A percentile compares a stretch with the other conserved stretches of the same genome.
phyloP scores from a whole-genome alignment of 2,113 vertebrate genomes.

The Chaetodon trifascialis region DNA sequence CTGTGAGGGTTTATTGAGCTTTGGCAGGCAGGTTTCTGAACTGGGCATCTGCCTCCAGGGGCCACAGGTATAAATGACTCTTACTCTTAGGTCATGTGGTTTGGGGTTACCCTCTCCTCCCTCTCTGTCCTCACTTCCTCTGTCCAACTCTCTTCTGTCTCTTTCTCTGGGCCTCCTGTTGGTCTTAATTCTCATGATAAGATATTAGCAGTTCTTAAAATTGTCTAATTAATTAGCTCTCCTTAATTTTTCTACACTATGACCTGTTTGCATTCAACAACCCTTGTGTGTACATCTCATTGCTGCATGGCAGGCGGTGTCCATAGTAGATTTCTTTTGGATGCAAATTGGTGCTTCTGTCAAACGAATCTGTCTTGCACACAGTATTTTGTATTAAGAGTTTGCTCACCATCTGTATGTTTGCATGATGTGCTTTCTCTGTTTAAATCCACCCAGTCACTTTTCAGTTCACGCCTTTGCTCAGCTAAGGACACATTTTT shows the following conservation, averaged over 20 bases:
- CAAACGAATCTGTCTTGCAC: background rate
- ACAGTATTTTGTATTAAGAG: background rate
- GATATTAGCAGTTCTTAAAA: background rate
- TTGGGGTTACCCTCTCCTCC: constrained; percentile 29
- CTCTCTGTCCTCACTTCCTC: constrained; percentile 18
- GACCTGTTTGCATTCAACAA: constrained; percentile 2
- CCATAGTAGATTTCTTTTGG: background rate
- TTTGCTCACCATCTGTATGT: background rate
- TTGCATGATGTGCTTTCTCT: constrained; percentile 57
- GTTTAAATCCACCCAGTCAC: constrained; percentile 12
- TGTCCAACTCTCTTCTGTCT: background rate
- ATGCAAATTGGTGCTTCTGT: background rate
- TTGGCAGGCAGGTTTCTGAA: constrained; percentile 47
- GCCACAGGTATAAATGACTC: constrained; percentile 18
- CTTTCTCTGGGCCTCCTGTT: constrained; percentile 21
- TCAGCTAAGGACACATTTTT: constrained; percentile 29
- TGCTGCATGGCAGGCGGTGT: constrained; percentile 45
- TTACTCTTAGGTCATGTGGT: constrained; percentile 45
- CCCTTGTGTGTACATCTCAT: background rate
- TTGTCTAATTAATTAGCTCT: constrained; percentile 6
- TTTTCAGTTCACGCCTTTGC: background rate
- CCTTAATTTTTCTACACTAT: background rate
- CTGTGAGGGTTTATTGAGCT: constrained; percentile 55
- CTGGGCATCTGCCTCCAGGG: constrained; percentile 33
- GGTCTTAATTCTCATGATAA: background rate